A percentile compares a stretch with the other conserved stretches of the same genome.
phyloP scores from a whole-genome alignment of 2,113 vertebrate species.

The Sinocyclocheilus rhinocerous region DNA sequence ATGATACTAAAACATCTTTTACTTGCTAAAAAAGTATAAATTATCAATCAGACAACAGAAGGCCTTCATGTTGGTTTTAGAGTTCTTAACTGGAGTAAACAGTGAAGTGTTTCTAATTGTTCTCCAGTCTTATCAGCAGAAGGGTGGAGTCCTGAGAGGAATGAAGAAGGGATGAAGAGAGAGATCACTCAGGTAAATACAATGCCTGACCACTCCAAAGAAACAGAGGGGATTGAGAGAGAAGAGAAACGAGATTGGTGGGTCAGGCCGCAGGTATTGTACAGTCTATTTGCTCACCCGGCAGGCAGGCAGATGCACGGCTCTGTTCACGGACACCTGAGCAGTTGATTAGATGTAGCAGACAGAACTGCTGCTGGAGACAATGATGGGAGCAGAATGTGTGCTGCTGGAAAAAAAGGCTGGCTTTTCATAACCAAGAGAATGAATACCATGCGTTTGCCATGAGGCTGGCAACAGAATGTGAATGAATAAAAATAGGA shows the following conservation, averaged over 20 bases:
- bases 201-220: constrained; percentile 35
- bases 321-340: constrained; percentile 66
- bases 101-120: neutral
- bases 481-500: neutral
- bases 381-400: constrained; percentile 28
- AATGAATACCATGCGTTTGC: neutral
- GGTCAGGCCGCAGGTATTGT: constrained; percentile 75
- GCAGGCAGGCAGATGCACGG: constrained; percentile 73
- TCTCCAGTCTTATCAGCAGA: constrained; percentile 22
- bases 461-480: neutral
- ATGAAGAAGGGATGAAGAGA: constrained; percentile 5
- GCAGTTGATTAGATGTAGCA: constrained; percentile 25
- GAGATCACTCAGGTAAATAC: constrained; percentile 32
- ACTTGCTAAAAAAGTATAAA: neutral
- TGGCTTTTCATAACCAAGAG: neutral
- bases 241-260: constrained; percentile 44
- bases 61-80: constrained; percentile 24
- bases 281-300: constrained; percentile 73
- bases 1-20: neutral
- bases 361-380: constrained; percentile 7
- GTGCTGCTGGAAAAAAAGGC: constrained; percentile 1
- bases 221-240: constrained; percentile 36
- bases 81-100: constrained; percentile 27
- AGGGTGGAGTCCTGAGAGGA: constrained; percentile 26
- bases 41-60: neutral